Base-by-base conservation (phyloP, 2,113 vertebrate genomes). In the Xiphorhynchus elegans region DNA sequence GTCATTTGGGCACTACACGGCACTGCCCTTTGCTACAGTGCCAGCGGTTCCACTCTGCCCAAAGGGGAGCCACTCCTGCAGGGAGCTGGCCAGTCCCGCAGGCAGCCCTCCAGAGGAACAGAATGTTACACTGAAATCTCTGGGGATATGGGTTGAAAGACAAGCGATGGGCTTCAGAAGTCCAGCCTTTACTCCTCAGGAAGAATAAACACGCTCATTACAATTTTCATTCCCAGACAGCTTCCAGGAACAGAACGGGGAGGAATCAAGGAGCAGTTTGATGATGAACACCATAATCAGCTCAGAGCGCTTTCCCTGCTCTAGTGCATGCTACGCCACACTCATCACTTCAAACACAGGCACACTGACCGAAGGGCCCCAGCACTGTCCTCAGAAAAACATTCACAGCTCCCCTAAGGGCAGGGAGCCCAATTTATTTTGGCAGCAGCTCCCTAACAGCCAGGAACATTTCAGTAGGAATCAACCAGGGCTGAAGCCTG, bases 131-230 rank as follows among this genome's bases (percentile, higher is more conserved):
- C 44, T 2, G 1, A 85, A 40, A 64, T 18, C 70, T 33, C 83
- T 11, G 9, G 26, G 73, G 49, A 50, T 0, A 1, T 0, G 6
- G 63, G 42, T 17, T 67, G 50, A 39, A 63, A 40, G 42, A 31
- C 31, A 53, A 5, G 11, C 1, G 1, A 20, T 0, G 1, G 17
- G 3, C 25, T 91, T 79, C 3, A 1, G 9, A 42, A 66, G 20
- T 13, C 55, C 78, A 89, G 39, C 17, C 7, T 77, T 77, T 50
- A 26, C 26, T 62, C 5, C 8, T 16, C 31, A 33, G 37, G 23
- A 72, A 25, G 31, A 78, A 93, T 44, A 46, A 17, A 19, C 29
- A 49, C 2, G 0, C 44, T 78, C 20, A 23, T 62, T 31, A 64
- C 47, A 31, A 23, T 72, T 33, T 47, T 58, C 55, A 67, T 47